These are phyloP conservation scores for Beroe forskalii DNA, from an alignment of 37 sponge, comb jelly and placozoan species.

Conservation along the genomic window DNA sequence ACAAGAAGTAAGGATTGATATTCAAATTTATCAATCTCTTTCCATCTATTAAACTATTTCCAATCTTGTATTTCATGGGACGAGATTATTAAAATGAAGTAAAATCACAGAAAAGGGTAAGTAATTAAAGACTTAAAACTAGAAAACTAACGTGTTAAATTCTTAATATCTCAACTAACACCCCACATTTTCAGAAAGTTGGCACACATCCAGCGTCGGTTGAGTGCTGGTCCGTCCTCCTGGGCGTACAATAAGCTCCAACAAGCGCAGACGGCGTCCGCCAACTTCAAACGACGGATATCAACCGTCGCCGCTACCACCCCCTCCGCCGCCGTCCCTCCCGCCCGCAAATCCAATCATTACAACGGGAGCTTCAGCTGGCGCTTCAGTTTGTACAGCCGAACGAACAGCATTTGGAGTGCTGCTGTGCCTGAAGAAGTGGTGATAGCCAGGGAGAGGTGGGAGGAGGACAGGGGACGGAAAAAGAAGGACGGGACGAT, in stretches of 20 bases:
- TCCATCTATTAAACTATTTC: too few species aligned
- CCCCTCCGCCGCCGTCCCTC: not conserved
- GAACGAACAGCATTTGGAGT: not conserved
- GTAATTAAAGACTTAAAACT: too few species aligned
- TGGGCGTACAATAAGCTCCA: not conserved
- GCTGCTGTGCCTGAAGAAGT: not conserved
- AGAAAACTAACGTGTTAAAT: too few species aligned
- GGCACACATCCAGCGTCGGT: not conserved
- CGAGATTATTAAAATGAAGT: too few species aligned
- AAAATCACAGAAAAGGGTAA: too few species aligned
- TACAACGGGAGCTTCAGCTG: not conserved
- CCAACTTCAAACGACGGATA: not conserved
- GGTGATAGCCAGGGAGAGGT: too few species aligned
- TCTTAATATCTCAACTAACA: too few species aligned
- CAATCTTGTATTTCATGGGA: too few species aligned
- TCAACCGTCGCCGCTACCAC: not conserved
- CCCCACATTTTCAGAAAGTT: too few species aligned
- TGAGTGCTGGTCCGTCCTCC: not conserved
- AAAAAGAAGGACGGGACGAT: too few species aligned
- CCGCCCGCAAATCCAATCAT: not conserved
- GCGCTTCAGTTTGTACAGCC: not conserved
- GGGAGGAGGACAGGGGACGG: too few species aligned
- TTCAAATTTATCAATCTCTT: too few species aligned
- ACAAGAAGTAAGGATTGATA: slow-evolving; percentile 38
- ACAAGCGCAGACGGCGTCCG: not conserved